Base-by-base conservation (phyloP, 2,113 vertebrate genomes). In the Spermophilus dauricus region DNA sequence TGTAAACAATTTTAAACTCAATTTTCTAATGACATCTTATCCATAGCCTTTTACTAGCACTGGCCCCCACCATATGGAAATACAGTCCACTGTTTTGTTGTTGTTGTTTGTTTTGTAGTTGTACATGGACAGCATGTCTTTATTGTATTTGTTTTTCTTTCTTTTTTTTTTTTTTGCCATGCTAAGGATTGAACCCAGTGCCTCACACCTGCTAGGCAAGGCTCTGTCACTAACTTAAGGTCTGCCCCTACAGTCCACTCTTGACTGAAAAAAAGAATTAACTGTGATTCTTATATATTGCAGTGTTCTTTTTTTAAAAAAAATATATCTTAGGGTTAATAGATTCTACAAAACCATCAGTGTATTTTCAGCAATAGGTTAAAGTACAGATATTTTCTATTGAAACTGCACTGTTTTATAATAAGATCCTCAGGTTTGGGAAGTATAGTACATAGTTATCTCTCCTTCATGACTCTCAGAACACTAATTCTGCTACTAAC, bases 31-130 rank as follows among this genome's bases (percentile, higher is more conserved):
- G 18, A 86, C 26, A 63, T 73, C 28, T 83, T 84, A 48, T 12
- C 6, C 3, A 1, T 2, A 28, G 11, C 2, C 0, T 1, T 63
- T 20, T 78, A 7, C 34, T 17, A 13, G 0, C 32, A 5, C 22
- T 4, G 75, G 4, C 32, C 6, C 22, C 37, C 48, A 16, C 4
- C 56, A 58, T 5, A 5, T 69, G 20, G 8, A 86, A 63, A 1
- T 30, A 2, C 22, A 86, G 2, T 69, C 61, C 51, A 70, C 4
- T n/a, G 13, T 58, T 13, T 58, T 22, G 48, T 51, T 51, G 12
- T 51, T 51, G 48, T 51, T 51, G 48, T 76, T 13, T 86, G n/a
- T 89, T 69, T 82, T n/a, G 45, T 22, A 58, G 56, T 58, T 58
- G 56, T 58, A 58, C 6, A 58, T 78, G 14, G 39, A 42, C 7